Evolutionary conservation across 2,113 vertebrate genomes (phyloP).

Genomic region (Haplotaxodon microlepis): DNA sequence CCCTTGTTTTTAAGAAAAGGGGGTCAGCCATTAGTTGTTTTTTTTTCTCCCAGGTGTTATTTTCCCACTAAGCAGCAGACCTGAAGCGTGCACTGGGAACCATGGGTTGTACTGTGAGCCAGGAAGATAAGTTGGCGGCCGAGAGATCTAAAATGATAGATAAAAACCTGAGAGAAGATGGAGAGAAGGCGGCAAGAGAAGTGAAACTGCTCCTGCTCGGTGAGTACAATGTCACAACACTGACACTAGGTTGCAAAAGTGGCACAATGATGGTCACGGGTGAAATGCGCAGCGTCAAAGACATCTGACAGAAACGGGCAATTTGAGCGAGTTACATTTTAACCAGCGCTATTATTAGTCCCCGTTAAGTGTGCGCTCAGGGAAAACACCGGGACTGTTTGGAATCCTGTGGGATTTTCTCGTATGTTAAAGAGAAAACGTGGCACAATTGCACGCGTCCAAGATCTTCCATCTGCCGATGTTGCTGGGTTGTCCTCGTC

Average conservation of each 20-base stretch:
- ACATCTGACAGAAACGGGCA: not conserved
- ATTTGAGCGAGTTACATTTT: not conserved
- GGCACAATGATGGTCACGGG: not conserved
- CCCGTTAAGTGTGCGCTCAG: not conserved
- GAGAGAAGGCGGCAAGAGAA: slow-evolving; percentile 91
- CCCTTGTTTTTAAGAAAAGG: not conserved
- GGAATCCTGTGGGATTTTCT: not conserved
- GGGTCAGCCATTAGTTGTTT: not conserved
- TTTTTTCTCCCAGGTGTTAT: slow-evolving; percentile 21
- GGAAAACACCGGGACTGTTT: not conserved
- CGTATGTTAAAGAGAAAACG: not conserved
- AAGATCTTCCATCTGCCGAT: not conserved
- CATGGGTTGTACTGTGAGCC: slow-evolving; percentile 93
- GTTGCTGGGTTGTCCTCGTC: not conserved
- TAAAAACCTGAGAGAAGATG: slow-evolving; percentile 88
- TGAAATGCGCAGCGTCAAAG: not conserved
- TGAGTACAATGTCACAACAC: slow-evolving; percentile 61
- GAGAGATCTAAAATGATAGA: slow-evolving; percentile 93
- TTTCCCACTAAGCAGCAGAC: slow-evolving; percentile 57
- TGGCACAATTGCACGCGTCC: not conserved
- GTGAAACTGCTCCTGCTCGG: slow-evolving; percentile 91
- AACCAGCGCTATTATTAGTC: not conserved
- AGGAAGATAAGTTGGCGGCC: slow-evolving; percentile 91
- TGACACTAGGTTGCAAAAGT: not conserved
- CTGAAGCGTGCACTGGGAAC: slow-evolving; percentile 79